Percentiles rank a stretch among this genome's conserved stretches.
phyloP scores from a whole-genome alignment of 2,797 vertebrate genomes.

The Gymnodraco acuticeps region DNA sequence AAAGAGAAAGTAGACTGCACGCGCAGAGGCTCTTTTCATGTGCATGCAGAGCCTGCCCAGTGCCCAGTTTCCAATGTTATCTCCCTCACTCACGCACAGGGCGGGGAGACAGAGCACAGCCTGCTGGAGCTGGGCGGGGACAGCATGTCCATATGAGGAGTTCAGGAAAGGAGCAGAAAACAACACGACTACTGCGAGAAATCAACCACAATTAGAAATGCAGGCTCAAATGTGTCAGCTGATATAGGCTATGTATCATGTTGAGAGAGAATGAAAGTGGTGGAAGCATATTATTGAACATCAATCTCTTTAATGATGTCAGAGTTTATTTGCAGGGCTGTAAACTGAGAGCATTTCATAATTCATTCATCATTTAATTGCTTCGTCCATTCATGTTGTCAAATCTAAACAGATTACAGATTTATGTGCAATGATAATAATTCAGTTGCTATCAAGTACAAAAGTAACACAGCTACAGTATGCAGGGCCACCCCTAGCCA shows the following conservation, averaged over 20 bases:
- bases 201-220: background rate
- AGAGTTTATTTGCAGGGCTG: background rate
- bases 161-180: slow-evolving; percentile 31
- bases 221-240: too few species aligned
- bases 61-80: slow-evolving; percentile 79
- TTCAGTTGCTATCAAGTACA: background rate
- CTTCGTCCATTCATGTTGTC: slow-evolving; percentile 10
- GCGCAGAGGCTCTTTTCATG: slow-evolving; percentile 26
- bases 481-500: too few species aligned
- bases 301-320: slow-evolving; percentile 2
- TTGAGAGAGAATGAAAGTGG: background rate
- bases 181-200: accelerated
- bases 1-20: slow-evolving; percentile 17
- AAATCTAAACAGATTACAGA: background rate
- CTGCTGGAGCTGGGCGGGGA: slow-evolving; percentile 61
- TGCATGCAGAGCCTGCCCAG: slow-evolving; percentile 70
- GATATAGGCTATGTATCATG: too few species aligned
- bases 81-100: slow-evolving; percentile 64
- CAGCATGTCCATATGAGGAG: slow-evolving; percentile 57
- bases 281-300: background rate
- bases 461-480: background rate
- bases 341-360: slow-evolving; percentile 18
- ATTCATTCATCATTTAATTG: background rate
- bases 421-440: background rate
- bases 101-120: slow-evolving; percentile 54